Conservation (phyloP, 2,113 vertebrate species). For the Cinclus mexicanus region DNA sequence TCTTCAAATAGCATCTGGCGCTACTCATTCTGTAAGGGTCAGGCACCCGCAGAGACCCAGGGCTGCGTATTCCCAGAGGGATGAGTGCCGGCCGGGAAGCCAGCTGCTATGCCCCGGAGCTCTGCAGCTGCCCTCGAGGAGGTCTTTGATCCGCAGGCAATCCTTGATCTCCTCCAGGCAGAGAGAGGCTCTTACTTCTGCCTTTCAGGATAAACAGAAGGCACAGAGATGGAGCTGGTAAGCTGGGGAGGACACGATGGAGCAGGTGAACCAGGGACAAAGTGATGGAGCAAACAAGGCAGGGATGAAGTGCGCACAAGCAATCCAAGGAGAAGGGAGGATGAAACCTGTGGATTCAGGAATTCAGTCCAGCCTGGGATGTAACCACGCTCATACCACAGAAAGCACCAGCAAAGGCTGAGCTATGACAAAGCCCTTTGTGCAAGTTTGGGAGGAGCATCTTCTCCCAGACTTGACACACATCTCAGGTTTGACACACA, state of each 20-base stretch:
- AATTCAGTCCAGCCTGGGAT: not conserved
- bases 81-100: not conserved
- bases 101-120: not conserved
- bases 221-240: not conserved
- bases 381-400: not conserved
- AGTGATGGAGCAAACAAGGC: fast-evolving
- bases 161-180: slow-evolving; percentile 3
- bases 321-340: not conserved
- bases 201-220: not conserved
- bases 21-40: slow-evolving; percentile 1
- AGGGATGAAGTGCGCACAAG: not conserved
- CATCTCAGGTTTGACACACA: not conserved
- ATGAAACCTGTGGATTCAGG: not conserved
- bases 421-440: not conserved
- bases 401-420: not conserved
- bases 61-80: not conserved
- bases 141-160: not conserved
- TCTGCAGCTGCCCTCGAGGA: slow-evolving; percentile 14
- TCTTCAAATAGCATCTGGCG: slow-evolving; percentile 28
- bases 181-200: not conserved
- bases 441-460: not conserved
- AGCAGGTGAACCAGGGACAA: fast-evolving
- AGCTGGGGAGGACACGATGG: not conserved
- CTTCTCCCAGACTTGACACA: not conserved
- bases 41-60: not conserved